Evolutionary conservation across 1,140 invertebrate species (phyloP).

Genomic region (Drosophila melanica): DNA sequence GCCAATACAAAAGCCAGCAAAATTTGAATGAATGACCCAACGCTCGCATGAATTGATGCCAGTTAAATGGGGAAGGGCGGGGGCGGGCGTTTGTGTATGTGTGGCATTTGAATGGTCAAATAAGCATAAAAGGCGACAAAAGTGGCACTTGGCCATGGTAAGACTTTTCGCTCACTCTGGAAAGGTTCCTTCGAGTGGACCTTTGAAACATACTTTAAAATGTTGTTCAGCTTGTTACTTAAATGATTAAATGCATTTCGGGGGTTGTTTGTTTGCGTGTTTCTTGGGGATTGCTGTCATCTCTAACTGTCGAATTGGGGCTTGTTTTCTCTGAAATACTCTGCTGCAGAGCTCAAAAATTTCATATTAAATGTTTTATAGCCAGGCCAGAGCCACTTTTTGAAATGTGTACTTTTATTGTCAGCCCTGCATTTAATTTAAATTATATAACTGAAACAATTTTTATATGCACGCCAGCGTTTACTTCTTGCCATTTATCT

Average conservation of each 20-base stretch:
- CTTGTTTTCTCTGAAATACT: neutral
- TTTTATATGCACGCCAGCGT: conserved; percentile 56
- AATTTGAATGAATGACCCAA: conserved; percentile 57
- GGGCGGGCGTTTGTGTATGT: conserved; percentile 9
- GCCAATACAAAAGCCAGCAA: conserved; percentile 58
- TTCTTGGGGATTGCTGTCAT: conserved; percentile 14
- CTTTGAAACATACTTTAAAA: conserved; percentile 54
- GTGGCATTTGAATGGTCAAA: conserved; percentile 59
- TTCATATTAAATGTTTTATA: conserved; percentile 79
- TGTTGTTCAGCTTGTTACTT: conserved; percentile 61
- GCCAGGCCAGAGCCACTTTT: conserved; percentile 48
- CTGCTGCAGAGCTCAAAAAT: conserved; percentile 38
- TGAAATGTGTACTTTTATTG: conserved; percentile 69
- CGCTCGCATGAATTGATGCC: conserved; percentile 15
- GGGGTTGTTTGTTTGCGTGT: conserved; percentile 64
- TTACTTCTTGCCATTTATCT: conserved; percentile 33
- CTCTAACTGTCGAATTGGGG: conserved; percentile 49
- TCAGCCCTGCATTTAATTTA: conserved; percentile 78
- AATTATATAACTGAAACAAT: conserved; percentile 68
- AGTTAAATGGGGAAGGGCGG: neutral
- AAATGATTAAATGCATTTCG: conserved; percentile 73
- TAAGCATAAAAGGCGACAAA: conserved; percentile 80
- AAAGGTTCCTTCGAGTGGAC: conserved; percentile 30
- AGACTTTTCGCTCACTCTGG: conserved; percentile 26
- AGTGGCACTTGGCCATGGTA: conserved; percentile 65